These are phyloP conservation scores for Drosophila nigricruria DNA, from an alignment of 2,888 invertebrate genomes.

Conservation along the genomic window DNA sequence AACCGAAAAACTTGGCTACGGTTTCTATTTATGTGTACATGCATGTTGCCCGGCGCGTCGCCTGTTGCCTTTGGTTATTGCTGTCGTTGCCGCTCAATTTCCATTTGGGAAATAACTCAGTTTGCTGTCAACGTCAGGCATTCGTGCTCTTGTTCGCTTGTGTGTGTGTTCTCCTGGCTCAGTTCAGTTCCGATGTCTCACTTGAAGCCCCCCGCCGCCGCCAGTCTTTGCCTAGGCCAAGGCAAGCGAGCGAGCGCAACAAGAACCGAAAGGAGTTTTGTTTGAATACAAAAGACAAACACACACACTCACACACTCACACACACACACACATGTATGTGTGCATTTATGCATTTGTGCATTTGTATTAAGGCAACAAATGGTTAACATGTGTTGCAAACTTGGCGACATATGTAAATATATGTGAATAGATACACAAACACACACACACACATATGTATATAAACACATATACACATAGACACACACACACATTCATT, in stretches of 20 bases:
- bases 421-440: background rate
- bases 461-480: background rate
- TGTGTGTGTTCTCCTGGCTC: constrained; percentile 10
- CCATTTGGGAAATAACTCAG: constrained; percentile 57
- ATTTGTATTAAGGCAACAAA: constrained; percentile 50
- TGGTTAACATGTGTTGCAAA: constrained; percentile 68
- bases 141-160: constrained; percentile 8
- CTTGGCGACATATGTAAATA: constrained; percentile 51
- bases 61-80: constrained; percentile 11
- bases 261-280: constrained; percentile 28
- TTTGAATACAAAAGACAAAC: constrained; percentile 17
- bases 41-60: constrained; percentile 6
- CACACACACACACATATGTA: background rate
- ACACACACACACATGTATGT: background rate
- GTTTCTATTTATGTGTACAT: constrained; percentile 41
- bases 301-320: constrained; percentile 4
- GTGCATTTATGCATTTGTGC: constrained; percentile 13
- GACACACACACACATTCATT: background rate
- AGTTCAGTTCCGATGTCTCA: constrained; percentile 16
- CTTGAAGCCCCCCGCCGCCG: background rate
- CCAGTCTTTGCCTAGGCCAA: constrained; percentile 3
- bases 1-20: constrained; percentile 27
- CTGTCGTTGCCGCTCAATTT: constrained; percentile 41
- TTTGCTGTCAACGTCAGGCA: constrained; percentile 49
- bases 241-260: constrained; percentile 6